Evolutionary conservation across 2,888 invertebrate species (phyloP).

Genomic region (Ophioninae sp.): DNA sequence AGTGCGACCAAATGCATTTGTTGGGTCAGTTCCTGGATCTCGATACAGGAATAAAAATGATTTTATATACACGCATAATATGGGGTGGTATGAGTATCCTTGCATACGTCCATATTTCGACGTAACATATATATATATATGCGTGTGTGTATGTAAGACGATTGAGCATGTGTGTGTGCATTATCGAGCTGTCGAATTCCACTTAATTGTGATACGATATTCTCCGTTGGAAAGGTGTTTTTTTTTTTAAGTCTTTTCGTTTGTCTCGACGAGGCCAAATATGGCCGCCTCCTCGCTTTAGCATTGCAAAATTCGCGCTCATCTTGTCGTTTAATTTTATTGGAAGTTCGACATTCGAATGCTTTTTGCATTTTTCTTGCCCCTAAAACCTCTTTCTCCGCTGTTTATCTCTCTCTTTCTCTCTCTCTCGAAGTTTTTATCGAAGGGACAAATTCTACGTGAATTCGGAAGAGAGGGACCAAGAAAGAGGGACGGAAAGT

Average conservation of each 20-base stretch:
- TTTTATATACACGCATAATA: slow-evolving; percentile 23
- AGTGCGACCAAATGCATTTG: slow-evolving; percentile 53
- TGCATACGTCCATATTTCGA: too few relatives aligned
- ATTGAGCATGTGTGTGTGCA: slow-evolving; percentile 4
- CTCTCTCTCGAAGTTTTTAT: not conserved
- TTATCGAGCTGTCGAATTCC: slow-evolving; percentile 49
- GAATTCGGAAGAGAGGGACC: not conserved
- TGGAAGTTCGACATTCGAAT: slow-evolving; percentile 56
- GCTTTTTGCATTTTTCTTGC: slow-evolving; percentile 58
- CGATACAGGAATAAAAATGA: slow-evolving; percentile 31
- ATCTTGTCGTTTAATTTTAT: slow-evolving; percentile 69
- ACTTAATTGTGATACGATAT: slow-evolving; percentile 38
- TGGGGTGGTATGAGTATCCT: too few relatives aligned
- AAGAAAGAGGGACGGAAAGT: slow-evolving; percentile 21
- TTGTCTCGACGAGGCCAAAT: slow-evolving; percentile 16
- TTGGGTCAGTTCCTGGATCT: slow-evolving; percentile 32
- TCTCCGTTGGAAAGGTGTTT: slow-evolving; percentile 3
- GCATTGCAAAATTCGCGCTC: not conserved
- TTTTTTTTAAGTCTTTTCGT: not conserved
- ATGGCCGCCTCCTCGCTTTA: slow-evolving; percentile 29
- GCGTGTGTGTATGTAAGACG: not conserved
- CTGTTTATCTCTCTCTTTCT: not conserved
- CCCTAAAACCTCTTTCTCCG: slow-evolving; percentile 9
- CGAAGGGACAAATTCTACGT: not conserved
- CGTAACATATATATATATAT: too few relatives aligned